A percentile compares a stretch with the other conserved stretches of the same genome.
These are phyloP conservation scores for Fulmarus glacialis DNA, from an alignment of 2,113 vertebrate genomes.

Conservation along the genomic window DNA sequence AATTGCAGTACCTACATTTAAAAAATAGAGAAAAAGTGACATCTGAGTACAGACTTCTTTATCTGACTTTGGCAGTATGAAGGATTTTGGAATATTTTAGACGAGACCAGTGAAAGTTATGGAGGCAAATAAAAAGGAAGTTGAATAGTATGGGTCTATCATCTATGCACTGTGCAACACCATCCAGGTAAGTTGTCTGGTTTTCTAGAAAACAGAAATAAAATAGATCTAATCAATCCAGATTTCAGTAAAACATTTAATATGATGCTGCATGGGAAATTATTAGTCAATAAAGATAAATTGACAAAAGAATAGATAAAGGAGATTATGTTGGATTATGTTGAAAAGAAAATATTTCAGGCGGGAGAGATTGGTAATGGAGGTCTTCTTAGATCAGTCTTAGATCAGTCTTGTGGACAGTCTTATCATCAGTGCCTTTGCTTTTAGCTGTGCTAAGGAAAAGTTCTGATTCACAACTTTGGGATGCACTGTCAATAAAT, in stretches of 20 bases:
- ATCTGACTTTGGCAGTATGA: not conserved
- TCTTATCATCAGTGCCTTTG: not conserved
- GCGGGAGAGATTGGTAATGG: not conserved
- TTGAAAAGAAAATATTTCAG: not conserved
- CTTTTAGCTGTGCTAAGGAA: not conserved
- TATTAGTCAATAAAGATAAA: not conserved
- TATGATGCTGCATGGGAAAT: not conserved
- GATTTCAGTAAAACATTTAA: not conserved
- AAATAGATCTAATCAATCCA: not conserved
- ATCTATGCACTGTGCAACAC: not conserved
- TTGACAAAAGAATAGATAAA: not conserved
- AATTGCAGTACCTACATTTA: not conserved
- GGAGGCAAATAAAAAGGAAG: not conserved
- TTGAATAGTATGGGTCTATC: not conserved
- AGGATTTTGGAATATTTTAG: not conserved
- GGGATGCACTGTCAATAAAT: not conserved
- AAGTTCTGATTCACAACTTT: not conserved
- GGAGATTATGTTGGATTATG: not conserved
- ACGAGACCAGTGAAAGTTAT: not conserved
- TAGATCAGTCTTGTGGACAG: not conserved
- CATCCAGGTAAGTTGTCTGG: not conserved
- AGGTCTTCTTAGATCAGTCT: not conserved
- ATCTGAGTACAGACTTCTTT: not conserved
- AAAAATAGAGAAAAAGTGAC: not conserved
- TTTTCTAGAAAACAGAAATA: not conserved